phyloP scores from a whole-genome alignment of 92 coral and sea anemone genomes.

The Micromussa lordhowensis region DNA sequence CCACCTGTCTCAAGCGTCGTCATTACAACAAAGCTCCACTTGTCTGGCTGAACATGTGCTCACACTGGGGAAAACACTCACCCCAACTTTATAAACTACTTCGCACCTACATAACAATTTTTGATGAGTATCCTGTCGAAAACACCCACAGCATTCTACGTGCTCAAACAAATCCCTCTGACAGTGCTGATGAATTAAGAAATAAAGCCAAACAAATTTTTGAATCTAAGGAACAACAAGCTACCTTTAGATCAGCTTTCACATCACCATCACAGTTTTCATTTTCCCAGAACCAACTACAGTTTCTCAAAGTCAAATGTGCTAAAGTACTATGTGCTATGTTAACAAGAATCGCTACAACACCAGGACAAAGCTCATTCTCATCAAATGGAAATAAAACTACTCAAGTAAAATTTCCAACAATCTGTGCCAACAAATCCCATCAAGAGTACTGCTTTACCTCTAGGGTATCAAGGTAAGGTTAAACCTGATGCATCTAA shows the following conservation, averaged over 20 bases:
- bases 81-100: slow-evolving; percentile 51
- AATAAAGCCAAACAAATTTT: slow-evolving; percentile 53
- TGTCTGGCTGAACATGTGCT: slow-evolving; percentile 65
- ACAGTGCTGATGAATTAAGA: slow-evolving; percentile 49
- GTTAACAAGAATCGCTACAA: slow-evolving; percentile 25
- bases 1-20: slow-evolving; percentile 43
- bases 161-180: slow-evolving; percentile 56
- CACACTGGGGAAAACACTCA: slow-evolving; percentile 61
- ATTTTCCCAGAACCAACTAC: slow-evolving; percentile 52
- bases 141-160: slow-evolving; percentile 62
- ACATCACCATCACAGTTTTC: slow-evolving; percentile 53
- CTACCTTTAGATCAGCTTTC: slow-evolving; percentile 45
- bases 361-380: slow-evolving; percentile 31
- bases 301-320: slow-evolving; percentile 54
- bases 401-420: too few relatives aligned
- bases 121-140: slow-evolving; percentile 72
- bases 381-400: too few relatives aligned
- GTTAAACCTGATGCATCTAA: too few relatives aligned
- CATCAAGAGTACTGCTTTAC: too few relatives aligned
- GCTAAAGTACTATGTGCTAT: slow-evolving; percentile 54
- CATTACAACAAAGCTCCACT: slow-evolving; percentile 76
- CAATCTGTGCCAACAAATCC: too few relatives aligned
- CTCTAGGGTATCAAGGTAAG: too few relatives aligned
- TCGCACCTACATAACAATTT: slow-evolving; percentile 25
- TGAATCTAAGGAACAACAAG: slow-evolving; percentile 55